Evolutionary conservation across 2,113 vertebrate species (phyloP).

Genomic region (Chiloscyllium plagiosum): DNA sequence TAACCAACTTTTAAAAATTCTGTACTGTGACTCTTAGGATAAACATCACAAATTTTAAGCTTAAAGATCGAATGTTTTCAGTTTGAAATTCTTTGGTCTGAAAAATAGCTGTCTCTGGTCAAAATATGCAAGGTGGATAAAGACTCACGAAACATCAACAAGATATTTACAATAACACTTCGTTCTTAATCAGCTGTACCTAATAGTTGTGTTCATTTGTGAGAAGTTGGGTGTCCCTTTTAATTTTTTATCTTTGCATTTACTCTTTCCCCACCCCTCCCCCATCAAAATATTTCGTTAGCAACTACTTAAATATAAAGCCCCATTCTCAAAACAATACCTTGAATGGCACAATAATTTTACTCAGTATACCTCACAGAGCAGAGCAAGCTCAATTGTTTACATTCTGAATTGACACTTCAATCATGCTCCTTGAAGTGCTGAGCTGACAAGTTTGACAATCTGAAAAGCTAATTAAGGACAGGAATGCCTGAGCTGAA

Average conservation of each 20-base stretch:
- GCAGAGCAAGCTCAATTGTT: constrained; percentile 27
- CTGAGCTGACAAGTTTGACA: constrained; percentile 34
- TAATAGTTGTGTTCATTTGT: constrained; percentile 12
- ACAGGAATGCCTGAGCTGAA: constrained; percentile 20
- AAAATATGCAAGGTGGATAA: constrained; percentile 36
- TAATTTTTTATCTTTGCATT: neutral
- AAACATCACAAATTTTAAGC: constrained; percentile 25
- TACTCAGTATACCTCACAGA: constrained; percentile 32
- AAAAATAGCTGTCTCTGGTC: constrained; percentile 16
- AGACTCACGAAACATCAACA: neutral
- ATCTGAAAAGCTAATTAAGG: constrained; percentile 38
- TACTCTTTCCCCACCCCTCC: neutral
- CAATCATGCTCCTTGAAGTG: constrained; percentile 33
- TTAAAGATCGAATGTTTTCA: neutral
- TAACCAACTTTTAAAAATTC: constrained; percentile 26
- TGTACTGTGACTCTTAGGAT: neutral
- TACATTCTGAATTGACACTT: constrained; percentile 37
- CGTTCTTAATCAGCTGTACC: constrained; percentile 32
- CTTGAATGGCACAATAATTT: constrained; percentile 36
- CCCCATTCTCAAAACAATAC: constrained; percentile 37
- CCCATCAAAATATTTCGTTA: constrained; percentile 38
- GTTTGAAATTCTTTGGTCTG: constrained; percentile 31
- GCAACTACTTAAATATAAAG: constrained; percentile 36
- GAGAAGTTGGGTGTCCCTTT: constrained; percentile 11
- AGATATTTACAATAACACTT: constrained; percentile 33